A percentile compares a stretch with the other conserved stretches of the same genome.
Evolutionary conservation across 2,888 invertebrate genomes (phyloP).

Genomic region (Cephus rjabovi): DNA sequence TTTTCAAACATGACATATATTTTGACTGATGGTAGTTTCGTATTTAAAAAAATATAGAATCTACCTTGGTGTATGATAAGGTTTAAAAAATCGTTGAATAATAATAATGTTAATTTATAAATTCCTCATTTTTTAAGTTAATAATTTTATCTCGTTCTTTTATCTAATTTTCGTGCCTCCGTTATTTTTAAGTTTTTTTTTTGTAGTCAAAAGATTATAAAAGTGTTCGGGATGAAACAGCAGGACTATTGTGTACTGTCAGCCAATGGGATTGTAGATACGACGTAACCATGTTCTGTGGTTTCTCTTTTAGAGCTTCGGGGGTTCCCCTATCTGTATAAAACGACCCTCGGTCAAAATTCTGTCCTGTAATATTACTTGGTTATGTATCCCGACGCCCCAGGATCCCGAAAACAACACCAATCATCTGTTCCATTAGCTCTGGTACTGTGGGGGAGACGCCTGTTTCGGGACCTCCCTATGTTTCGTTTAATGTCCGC

Average conservation of each 20-base stretch:
- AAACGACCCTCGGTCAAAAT: slow-evolving; percentile 3
- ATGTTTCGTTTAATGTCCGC: background rate
- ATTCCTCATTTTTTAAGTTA: background rate
- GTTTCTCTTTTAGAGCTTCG: background rate
- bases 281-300: background rate
- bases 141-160: background rate
- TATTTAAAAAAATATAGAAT: too few relatives aligned
- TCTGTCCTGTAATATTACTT: slow-evolving; percentile 3
- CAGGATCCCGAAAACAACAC: slow-evolving; percentile 7
- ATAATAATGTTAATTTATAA: background rate
- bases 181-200: background rate
- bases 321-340: slow-evolving; percentile 8
- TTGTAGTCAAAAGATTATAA: background rate
- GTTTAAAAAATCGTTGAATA: background rate
- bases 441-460: background rate
- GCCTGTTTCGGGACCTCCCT: background rate
- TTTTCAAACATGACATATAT: background rate
- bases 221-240: background rate
- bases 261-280: background rate
- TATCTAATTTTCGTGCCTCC: background rate
- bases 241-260: background rate
- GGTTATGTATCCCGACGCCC: slow-evolving; percentile 8
- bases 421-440: slow-evolving; percentile 11
- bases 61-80: background rate
- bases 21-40: background rate